These are phyloP conservation scores for Meandrina meandrites DNA, from an alignment of 92 coral and sea anemone genomes.

Conservation along the genomic window DNA sequence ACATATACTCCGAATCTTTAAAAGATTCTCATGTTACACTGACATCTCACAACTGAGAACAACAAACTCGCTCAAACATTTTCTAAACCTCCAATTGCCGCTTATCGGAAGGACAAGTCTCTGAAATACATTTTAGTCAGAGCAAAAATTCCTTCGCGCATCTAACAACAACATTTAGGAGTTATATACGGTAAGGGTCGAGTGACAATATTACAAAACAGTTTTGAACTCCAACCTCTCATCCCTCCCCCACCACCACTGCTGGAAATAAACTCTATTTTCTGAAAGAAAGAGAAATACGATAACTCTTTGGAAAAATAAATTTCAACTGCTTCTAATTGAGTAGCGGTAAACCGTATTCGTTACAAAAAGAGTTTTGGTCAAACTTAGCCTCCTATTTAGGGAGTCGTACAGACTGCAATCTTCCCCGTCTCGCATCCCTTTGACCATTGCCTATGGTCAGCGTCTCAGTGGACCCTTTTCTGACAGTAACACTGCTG, in stretches of 20 bases:
- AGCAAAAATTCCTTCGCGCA: no score
- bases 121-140: no score
- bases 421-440: neutral
- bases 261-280: neutral
- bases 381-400: no score
- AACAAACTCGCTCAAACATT: no score
- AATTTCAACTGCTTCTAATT: neutral
- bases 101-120: no score
- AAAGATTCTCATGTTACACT: no score
- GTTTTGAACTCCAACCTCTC: constrained; percentile 1
- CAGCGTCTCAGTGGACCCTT: constrained; percentile 1
- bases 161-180: no score
- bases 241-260: neutral
- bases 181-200: no score
- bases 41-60: no score
- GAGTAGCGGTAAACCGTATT: constrained; percentile 5
- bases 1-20: no score
- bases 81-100: no score
- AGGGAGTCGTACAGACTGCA: neutral
- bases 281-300: constrained; percentile 2
- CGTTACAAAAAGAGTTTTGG: neutral
- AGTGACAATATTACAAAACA: neutral
- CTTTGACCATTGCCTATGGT: constrained; percentile 4
- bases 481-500: constrained; percentile 21
- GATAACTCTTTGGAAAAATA: neutral